phyloP scores from a whole-genome alignment of 2,888 invertebrate genomes.

The Agrilus mali region DNA sequence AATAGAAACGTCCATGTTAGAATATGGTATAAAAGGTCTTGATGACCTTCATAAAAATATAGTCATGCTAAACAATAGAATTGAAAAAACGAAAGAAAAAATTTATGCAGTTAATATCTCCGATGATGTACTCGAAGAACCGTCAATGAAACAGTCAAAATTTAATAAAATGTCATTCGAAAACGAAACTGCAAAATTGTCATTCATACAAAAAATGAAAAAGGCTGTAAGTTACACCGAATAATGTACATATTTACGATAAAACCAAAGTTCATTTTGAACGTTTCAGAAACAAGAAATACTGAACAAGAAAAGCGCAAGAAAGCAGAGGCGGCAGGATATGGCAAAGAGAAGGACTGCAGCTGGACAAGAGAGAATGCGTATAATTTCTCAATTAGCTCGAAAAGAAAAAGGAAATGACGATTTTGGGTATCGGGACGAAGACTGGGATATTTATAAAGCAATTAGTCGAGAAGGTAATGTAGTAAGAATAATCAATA shows the following conservation, averaged over 20 bases:
- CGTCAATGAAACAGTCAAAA: conserved; percentile 34
- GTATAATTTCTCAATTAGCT: conserved; percentile 83
- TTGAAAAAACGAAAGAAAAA: conserved; percentile 66
- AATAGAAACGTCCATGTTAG: conserved; percentile 49
- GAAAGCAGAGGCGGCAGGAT: conserved; percentile 72
- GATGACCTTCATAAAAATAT: conserved; percentile 71
- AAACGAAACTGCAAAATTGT: conserved; percentile 29
- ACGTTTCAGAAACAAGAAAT: conserved; percentile 51
- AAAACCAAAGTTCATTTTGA: background rate
- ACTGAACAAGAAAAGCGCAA: conserved; percentile 53
- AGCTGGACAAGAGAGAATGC: conserved; percentile 90
- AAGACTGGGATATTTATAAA: conserved; percentile 96
- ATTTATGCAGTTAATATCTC: conserved; percentile 56
- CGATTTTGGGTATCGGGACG: conserved; percentile 87
- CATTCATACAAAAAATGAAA: conserved; percentile 43
- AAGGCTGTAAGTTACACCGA: conserved; percentile 42
- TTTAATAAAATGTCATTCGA: conserved; percentile 31
- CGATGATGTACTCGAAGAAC: conserved; percentile 40
- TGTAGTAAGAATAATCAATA: too few species aligned
- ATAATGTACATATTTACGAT: background rate
- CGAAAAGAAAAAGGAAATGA: conserved; percentile 66
- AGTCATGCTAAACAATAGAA: conserved; percentile 51
- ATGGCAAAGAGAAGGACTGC: conserved; percentile 82
- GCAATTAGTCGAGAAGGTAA: conserved; percentile 56
- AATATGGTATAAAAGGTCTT: conserved; percentile 60